Base-by-base conservation (phyloP, 1,140 invertebrate species). In the Zaprionus vittiger region DNA sequence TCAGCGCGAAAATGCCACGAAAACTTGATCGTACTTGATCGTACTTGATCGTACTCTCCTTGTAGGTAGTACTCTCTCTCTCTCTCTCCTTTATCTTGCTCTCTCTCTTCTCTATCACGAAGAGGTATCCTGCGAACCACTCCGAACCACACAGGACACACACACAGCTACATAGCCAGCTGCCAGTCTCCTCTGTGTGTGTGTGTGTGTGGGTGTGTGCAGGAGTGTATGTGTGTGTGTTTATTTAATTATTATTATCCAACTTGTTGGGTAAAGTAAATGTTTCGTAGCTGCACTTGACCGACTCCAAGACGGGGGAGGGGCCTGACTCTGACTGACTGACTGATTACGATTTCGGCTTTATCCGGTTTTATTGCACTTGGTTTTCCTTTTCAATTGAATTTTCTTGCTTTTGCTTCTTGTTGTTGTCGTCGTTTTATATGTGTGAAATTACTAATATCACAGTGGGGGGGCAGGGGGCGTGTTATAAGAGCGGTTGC, bases 381-480 rank as follows among this genome's bases (percentile, higher is more conserved):
- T 84, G 74, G 56, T 54, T 64, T 69, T 38, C 47, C 44, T 64
- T 55, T 75, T 47, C 11, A 17, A 47, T 12, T 52, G 11, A 20
- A 72, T 61, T 56, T 67, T 66, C 62, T 24, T 49, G 34, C 54
- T 75, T 52, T 49, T 22, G 17, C 11, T 41, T 5, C 12, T 7
- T 44, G 28, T 28, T 9, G 28, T 28, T 9, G 11, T 65, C 65
- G 56, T 44, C 67, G 49, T 63, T 63, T 59, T 89, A 77, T 81
- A 54, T 79, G 74, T 76, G 68, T 87, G 83, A 83, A 90, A 85
- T 90, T 87, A 82, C 83, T 83, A 90, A 90, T 90, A 90, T 90
- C 85, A 90, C 85, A 90, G 85, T 90, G 79, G 73, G 49, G 77
- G 52, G 60, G 70, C 59, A 62, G 69, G 56, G 75, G 66, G 59